Evolutionary conservation across 2,888 invertebrate genomes (phyloP), one percentile per base, ranked within the genome.

Genomic region (Linhomoeus sp.): DNA sequence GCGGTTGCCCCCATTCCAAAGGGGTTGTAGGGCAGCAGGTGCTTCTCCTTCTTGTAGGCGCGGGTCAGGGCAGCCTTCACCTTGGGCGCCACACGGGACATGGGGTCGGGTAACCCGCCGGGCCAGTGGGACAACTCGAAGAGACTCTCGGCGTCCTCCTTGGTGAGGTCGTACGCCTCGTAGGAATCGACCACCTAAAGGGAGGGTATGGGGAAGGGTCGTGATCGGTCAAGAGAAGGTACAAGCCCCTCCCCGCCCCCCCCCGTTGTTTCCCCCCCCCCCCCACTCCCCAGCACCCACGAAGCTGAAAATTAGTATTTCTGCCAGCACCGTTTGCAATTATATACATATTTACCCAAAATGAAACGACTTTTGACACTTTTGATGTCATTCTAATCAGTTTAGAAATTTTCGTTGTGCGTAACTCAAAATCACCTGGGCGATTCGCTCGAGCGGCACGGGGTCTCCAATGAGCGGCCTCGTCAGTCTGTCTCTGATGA

Each of bases 101-200:
- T 43, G 12, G 33, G 19, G 17, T 43, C 41, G 12, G 33, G 12
- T 23, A 26, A n/a, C 17, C 45, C 40, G 37, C 55, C 77, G 0
- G 83, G 79, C 88, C 90, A 94, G 36, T 77, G 66, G 0, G 81
- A 77, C 29, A 94, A 65, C 62, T 97, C 94, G 14, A 79, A 70
- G 25, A 97, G 70, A 15, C 80, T 80, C 53, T 92, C 90, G 56
- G 90, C 70, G 66, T 99, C 97, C 59, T 94, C 92, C 49, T 85
- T 75, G 45, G 84, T 66, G 48, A 97, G 72, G 62, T 81, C 79
- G 67, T 99, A 97, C 7, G 77, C 70, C 61, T 80, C 78, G 70
- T 92, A 76, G 17, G 81, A 74, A 5, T 73, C 70, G 41, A 94
- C 65, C 0, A 84, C 75, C 22, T 64, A 0, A n/a, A n/a, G 17